A percentile compares a stretch with the other conserved stretches of the same genome.
phyloP scores from a whole-genome alignment of 92 coral and sea anemone genomes.

The Parazoanthus atlanticus region DNA sequence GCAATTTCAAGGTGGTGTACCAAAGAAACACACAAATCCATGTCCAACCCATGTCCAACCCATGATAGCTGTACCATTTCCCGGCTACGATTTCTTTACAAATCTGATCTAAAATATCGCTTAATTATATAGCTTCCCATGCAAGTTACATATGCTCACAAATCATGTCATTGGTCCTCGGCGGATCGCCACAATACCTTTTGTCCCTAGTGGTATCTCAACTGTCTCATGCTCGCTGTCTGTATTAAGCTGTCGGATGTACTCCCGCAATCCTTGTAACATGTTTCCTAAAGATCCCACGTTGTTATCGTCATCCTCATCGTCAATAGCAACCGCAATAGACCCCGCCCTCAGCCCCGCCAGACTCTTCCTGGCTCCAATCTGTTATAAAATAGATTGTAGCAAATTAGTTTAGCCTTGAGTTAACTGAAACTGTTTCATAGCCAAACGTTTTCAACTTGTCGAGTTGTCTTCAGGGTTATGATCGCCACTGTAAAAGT shows the following conservation, averaged over 20 bases:
- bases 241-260: neutral
- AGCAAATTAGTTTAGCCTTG: neutral
- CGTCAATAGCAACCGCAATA: neutral
- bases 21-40: too few relatives aligned
- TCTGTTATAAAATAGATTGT: neutral
- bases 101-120: too few relatives aligned
- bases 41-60: too few relatives aligned
- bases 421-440: neutral
- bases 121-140: neutral
- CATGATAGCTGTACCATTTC: too few relatives aligned
- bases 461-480: too few relatives aligned
- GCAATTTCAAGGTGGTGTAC: too few relatives aligned
- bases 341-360: constrained; percentile 26
- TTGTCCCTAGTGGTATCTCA: neutral
- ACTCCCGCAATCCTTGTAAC: constrained; percentile 27
- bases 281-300: constrained; percentile 1
- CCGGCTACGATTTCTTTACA: too few relatives aligned
- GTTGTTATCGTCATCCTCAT: neutral
- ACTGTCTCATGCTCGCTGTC: constrained; percentile 23
- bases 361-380: constrained; percentile 36
- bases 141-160: too few relatives aligned
- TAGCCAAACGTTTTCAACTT: too few relatives aligned
- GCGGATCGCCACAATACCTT: neutral
- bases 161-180: too few relatives aligned
- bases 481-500: neutral